Evolutionary conservation across 2,113 vertebrate genomes (phyloP).

Genomic region (Lamprologus callipterus): DNA sequence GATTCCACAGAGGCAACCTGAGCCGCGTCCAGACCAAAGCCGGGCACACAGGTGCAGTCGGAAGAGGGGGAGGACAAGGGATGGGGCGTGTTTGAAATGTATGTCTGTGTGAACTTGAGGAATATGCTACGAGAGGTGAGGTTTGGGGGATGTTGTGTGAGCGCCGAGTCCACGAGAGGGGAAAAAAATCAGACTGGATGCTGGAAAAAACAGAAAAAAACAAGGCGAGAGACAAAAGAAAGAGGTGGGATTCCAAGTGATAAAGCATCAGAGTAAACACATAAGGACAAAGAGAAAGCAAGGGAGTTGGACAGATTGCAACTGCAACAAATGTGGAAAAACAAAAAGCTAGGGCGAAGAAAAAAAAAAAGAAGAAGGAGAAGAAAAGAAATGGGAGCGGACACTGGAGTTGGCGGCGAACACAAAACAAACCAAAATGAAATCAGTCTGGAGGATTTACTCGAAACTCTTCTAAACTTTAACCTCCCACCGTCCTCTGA

Average conservation of each 20-base stretch:
- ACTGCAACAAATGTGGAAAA: not conserved
- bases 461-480: slow-evolving; percentile 12
- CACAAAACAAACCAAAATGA: not conserved
- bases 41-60: slow-evolving; percentile 63
- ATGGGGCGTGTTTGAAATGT: slow-evolving; percentile 1
- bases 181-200: not conserved
- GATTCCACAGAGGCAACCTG: slow-evolving; percentile 70
- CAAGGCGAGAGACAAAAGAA: not conserved
- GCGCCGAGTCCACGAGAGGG: not conserved
- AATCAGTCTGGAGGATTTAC: slow-evolving; percentile 14
- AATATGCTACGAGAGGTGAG: not conserved
- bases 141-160: not conserved
- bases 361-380: not conserved
- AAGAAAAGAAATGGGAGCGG: not conserved
- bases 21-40: slow-evolving; percentile 51
- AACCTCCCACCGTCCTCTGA: not conserved
- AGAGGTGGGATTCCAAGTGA: not conserved
- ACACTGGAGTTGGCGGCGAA: not conserved
- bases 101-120: slow-evolving; percentile 26
- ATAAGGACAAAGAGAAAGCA: not conserved
- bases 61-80: not conserved
- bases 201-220: not conserved
- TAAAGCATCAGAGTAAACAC: not conserved
- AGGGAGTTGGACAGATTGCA: not conserved
- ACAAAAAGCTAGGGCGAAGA: not conserved